Evolutionary conservation across 2,113 vertebrate species (phyloP), one percentile per base, ranked within the genome.

Genomic region (Vulpes lagopus): DNA sequence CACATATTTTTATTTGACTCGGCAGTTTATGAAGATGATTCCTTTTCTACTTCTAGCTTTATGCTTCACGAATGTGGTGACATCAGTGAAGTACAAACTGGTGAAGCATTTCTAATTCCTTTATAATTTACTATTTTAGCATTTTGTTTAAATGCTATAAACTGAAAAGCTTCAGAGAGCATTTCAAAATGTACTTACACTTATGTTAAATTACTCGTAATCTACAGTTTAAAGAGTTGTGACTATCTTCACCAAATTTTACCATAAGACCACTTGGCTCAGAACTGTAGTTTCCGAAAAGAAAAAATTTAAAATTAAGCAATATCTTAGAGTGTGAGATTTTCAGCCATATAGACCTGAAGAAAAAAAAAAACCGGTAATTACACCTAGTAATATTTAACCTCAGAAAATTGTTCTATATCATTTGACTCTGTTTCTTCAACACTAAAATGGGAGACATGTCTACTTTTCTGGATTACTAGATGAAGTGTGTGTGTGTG

Each of bases 91-190:
- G 51, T 55, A 80, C 32, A 76, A 60, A 85, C 5, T 62, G 22
- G 5, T n/a, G 6, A 94, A 53, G 23, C 5, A 82, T 62, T 94
- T 85, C 81, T 89, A 95, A 87, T 89, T 91, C 6, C 23, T 78
- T 65, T 82, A 2, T 49, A 86, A 96, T 65, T 95, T 95, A 95
- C 64, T 88, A 83, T 35, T 88, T 60, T n/a, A 93, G 80, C 14
- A 65, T 82, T 87, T 84, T 80, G 10, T 81, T 79, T 94, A 73
- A 94, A 86, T 79, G 14, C 1, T 60, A 78, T 30, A 81, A 78
- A 60, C 32, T 74, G 19, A 97, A 91, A 91, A 17, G 0, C 55
- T 82, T 87, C 55, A 89, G 19, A 91, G 9, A 69, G 25, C 19
- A 64, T 64, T 43, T 84, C 82, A 88, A 91, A 91, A 74, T 88